Conservation (phyloP, 2,113 vertebrate genomes). For the Sialia sialis region DNA sequence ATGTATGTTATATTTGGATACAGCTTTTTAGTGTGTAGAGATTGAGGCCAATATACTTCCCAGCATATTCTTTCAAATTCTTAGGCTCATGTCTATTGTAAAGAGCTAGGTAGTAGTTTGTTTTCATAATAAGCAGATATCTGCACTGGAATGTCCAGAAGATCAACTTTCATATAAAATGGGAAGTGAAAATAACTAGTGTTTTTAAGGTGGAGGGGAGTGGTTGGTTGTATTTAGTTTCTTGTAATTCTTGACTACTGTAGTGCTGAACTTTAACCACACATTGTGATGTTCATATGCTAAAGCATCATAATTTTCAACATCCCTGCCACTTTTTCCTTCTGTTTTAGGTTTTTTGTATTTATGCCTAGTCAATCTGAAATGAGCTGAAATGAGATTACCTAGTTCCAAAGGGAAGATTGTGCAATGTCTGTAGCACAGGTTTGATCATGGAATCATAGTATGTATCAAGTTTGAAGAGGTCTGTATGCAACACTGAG, state of each 20-base stretch:
- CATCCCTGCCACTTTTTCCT: neutral
- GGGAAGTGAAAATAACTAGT: neutral
- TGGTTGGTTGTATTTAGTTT: neutral
- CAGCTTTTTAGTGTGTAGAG: neutral
- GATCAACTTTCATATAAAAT: neutral
- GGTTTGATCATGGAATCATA: neutral
- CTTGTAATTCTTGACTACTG: neutral
- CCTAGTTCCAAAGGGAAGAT: neutral
- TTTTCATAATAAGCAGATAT: neutral
- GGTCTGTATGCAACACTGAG: neutral
- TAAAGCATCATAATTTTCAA: neutral
- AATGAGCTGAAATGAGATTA: neutral
- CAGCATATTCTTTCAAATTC: neutral
- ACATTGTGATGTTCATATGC: neutral
- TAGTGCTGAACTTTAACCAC: neutral
- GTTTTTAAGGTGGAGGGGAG: too few relatives aligned
- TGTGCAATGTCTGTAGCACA: neutral
- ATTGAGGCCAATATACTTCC: neutral
- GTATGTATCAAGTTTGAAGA: neutral
- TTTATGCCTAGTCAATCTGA: neutral
- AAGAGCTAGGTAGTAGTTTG: neutral
- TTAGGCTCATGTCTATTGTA: neutral
- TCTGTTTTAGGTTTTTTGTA: neutral
- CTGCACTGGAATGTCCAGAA: neutral
- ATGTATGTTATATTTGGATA: neutral